Evolutionary conservation across 2,113 vertebrate genomes (phyloP).

Genomic region (Petroica traversi): DNA sequence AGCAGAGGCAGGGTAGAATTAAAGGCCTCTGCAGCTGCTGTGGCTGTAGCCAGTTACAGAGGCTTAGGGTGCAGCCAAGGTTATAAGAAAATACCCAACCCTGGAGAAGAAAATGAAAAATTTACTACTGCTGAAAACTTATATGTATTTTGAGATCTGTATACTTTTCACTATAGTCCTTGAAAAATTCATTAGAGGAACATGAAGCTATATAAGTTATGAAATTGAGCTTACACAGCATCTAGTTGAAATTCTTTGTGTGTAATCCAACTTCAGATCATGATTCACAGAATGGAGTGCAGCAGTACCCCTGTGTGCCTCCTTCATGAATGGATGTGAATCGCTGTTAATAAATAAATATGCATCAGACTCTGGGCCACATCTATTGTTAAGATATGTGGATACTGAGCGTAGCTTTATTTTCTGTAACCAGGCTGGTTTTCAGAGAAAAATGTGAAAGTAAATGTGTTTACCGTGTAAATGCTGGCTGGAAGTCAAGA

Average conservation of each 20-base stretch:
- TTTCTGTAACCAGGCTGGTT: constrained; percentile 11
- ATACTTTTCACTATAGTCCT: background rate
- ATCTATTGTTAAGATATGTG: background rate
- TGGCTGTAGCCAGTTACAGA: background rate
- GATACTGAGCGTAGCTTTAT: background rate
- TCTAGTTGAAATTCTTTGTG: background rate
- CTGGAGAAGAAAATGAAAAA: background rate
- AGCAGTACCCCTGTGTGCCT: background rate
- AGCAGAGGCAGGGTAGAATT: background rate
- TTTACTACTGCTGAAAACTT: background rate
- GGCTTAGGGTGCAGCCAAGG: background rate
- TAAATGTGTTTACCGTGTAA: background rate
- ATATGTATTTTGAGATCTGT: background rate
- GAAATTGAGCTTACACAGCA: background rate
- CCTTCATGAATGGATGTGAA: background rate
- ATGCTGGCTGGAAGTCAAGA: constrained; percentile 18
- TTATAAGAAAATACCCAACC: background rate
- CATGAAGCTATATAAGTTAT: background rate
- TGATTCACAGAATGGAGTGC: background rate
- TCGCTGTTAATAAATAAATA: constrained; percentile 1
- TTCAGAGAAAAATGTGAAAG: background rate
- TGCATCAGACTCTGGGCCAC: background rate
- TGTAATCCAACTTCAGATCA: background rate
- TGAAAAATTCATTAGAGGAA: background rate
- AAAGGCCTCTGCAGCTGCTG: background rate